Evolutionary conservation across 2,113 vertebrate genomes (phyloP).

Genomic region (Ochotona curzoniae): DNA sequence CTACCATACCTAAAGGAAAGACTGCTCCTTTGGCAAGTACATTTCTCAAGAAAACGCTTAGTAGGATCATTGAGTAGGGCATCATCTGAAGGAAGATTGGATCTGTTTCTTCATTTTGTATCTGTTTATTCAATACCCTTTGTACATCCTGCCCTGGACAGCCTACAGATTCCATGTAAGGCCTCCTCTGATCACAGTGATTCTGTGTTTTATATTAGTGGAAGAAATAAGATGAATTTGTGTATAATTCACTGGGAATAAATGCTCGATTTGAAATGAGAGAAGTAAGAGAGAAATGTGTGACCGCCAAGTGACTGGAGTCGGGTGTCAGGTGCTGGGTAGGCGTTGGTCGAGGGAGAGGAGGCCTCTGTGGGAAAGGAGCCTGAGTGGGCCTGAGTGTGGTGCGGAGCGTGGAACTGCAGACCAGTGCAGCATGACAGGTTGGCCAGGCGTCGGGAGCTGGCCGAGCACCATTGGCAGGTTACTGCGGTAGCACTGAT

Average conservation of each 20-base stretch:
- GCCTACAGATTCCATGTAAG: not conserved
- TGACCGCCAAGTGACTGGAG: not conserved
- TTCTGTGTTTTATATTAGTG: not conserved
- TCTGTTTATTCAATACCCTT: not conserved
- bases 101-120: not conserved
- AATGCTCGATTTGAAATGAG: conserved; percentile 18
- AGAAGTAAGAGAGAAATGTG: not conserved
- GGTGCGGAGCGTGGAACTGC: not conserved
- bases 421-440: not conserved
- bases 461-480: not conserved
- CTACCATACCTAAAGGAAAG: not conserved
- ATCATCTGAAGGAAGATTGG: not conserved
- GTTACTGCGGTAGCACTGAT: not conserved
- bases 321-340: not conserved
- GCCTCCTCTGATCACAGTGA: not conserved
- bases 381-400: not conserved
- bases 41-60: conserved; percentile 24
- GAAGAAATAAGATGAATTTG: not conserved
- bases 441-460: not conserved
- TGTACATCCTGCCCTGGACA: not conserved
- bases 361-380: not conserved
- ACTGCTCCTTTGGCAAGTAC: not conserved
- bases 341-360: not conserved
- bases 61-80: not conserved
- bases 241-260: not conserved